Conservation (phyloP, 2,113 vertebrate species). For the Chauna torquata region DNA sequence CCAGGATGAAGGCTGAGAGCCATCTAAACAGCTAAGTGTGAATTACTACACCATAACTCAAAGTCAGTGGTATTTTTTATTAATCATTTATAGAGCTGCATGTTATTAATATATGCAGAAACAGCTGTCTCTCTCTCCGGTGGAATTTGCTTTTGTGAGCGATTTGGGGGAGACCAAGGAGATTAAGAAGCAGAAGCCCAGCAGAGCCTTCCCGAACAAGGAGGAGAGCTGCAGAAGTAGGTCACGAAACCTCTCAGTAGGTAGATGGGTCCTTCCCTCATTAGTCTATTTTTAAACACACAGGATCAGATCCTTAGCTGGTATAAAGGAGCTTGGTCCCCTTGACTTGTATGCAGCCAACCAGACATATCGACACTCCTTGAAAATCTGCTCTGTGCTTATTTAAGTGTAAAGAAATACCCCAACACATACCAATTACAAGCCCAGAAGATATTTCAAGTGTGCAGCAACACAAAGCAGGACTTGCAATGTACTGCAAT, state of each 20-base stretch:
- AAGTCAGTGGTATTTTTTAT: slow-evolving; percentile 31
- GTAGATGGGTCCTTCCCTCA: neutral
- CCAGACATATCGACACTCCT: neutral
- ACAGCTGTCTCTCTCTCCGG: slow-evolving; percentile 26
- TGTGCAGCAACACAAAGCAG: neutral
- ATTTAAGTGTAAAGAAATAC: neutral
- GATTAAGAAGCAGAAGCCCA: neutral
- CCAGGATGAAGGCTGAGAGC: slow-evolving; percentile 25
- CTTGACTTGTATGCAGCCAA: neutral
- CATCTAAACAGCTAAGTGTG: slow-evolving; percentile 32
- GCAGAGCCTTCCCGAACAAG: neutral
- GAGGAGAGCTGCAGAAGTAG: neutral
- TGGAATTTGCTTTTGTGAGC: slow-evolving; percentile 10
- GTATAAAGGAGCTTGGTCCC: neutral
- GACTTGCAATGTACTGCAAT: neutral
- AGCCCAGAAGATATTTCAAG: neutral
- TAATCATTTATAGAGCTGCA: slow-evolving; percentile 23
- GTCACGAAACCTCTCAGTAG: neutral
- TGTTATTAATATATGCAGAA: slow-evolving; percentile 51
- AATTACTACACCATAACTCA: slow-evolving; percentile 51
- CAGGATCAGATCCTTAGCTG: neutral
- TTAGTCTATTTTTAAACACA: neutral
- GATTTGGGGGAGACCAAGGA: neutral
- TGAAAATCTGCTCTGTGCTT: neutral
- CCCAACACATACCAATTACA: neutral